Conservation (phyloP, 2,797 vertebrate genomes). For the Atherinosoma microstoma region DNA sequence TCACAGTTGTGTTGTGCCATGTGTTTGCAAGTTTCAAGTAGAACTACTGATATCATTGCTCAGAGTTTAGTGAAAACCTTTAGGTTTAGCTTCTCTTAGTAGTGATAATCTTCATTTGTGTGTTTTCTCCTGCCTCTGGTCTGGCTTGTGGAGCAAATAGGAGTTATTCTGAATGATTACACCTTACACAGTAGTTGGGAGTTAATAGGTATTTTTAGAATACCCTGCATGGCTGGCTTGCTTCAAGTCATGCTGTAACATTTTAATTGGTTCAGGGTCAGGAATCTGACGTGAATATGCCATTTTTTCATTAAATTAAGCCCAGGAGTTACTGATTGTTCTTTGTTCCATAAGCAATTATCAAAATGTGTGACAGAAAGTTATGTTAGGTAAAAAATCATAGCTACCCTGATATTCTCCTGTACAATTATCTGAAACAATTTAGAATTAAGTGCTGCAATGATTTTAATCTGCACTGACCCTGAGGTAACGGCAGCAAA, state of each 20-base stretch:
- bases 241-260: constrained; percentile 47
- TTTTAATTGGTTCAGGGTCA: constrained; percentile 64
- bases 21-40: constrained; percentile 7
- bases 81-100: constrained; percentile 1
- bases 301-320: constrained; percentile 15
- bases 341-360: constrained; percentile 33
- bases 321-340: constrained; percentile 38
- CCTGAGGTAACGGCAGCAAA: constrained; percentile 15
- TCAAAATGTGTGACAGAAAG: constrained; percentile 27
- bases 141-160: constrained; percentile 29
- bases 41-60: neutral
- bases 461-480: constrained; percentile 30
- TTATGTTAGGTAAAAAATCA: constrained; percentile 26
- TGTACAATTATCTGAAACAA: constrained; percentile 33
- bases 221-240: constrained; percentile 49
- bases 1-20: constrained; percentile 4
- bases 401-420: constrained; percentile 13
- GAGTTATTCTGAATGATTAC: constrained; percentile 41
- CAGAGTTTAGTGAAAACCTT: neutral
- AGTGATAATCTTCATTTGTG: constrained; percentile 9
- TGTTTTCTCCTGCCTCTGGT: constrained; percentile 31
- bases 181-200: constrained; percentile 37
- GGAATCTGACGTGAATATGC: constrained; percentile 20
- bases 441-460: constrained; percentile 45
- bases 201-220: constrained; percentile 57